These are phyloP conservation scores for Coptodon bakossiorum DNA, from an alignment of 2,113 vertebrate genomes.

Conservation along the genomic window DNA sequence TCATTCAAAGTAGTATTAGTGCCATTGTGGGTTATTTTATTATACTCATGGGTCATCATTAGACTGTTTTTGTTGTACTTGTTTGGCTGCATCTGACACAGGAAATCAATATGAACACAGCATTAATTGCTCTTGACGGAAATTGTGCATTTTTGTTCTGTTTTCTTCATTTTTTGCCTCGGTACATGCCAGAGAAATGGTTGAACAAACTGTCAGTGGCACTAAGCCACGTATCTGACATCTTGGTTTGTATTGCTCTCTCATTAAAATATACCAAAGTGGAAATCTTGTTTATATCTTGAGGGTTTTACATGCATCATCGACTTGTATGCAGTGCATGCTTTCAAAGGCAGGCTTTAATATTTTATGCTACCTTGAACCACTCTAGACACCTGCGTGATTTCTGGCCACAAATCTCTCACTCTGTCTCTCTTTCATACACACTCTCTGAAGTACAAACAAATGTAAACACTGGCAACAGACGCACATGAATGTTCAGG, in stretches of 20 bases:
- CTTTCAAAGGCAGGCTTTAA: not conserved
- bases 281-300: not conserved
- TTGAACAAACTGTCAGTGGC: not conserved
- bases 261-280: not conserved
- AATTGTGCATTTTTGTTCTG: not conserved
- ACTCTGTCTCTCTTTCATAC: not conserved
- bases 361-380: not conserved
- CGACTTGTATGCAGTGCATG: not conserved
- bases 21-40: not conserved
- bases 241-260: not conserved
- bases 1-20: not conserved
- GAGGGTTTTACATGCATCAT: not conserved
- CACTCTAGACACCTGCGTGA: not conserved
- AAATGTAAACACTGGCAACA: not conserved
- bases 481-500: not conserved
- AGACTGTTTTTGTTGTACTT: not conserved
- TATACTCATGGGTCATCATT: not conserved
- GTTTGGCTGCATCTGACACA: not conserved
- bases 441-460: not conserved
- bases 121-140: not conserved
- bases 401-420: not conserved
- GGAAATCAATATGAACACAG: not conserved
- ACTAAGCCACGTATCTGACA: not conserved
- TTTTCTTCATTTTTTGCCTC: not conserved
- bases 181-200: not conserved